phyloP scores from a whole-genome alignment of 2,113 vertebrate genomes.

The Megaceryle torquata region DNA sequence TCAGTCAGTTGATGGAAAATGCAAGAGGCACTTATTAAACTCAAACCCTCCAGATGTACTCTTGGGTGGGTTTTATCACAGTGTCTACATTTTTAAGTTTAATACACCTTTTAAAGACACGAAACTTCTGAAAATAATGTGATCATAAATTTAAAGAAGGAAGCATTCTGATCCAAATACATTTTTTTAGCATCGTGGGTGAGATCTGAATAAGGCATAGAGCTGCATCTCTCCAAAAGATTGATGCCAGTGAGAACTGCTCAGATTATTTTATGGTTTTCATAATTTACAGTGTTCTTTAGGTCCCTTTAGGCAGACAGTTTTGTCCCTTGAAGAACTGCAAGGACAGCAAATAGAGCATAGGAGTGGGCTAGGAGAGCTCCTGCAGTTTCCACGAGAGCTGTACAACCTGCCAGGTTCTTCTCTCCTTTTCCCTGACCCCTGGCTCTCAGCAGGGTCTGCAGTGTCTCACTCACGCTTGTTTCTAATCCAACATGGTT shows the following conservation, averaged over 20 bases:
- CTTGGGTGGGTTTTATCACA: background rate
- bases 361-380: background rate
- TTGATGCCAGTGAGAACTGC: background rate
- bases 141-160: background rate
- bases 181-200: background rate
- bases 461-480: background rate
- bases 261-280: background rate
- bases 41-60: background rate
- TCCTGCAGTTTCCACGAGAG: background rate
- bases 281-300: background rate
- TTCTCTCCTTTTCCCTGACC: background rate
- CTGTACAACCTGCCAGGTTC: background rate
- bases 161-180: background rate
- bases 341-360: background rate
- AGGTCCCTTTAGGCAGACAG: background rate
- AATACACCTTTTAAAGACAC: background rate
- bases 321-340: background rate
- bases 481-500: background rate
- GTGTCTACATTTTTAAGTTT: background rate
- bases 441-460: background rate
- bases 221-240: background rate
- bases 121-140: background rate
- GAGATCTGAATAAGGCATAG: background rate
- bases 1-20: background rate
- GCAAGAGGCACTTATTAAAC: background rate